A percentile compares a stretch with the other conserved stretches of the same genome.
Conservation (phyloP, 2,113 vertebrate species). For the Mixornis gularis region DNA sequence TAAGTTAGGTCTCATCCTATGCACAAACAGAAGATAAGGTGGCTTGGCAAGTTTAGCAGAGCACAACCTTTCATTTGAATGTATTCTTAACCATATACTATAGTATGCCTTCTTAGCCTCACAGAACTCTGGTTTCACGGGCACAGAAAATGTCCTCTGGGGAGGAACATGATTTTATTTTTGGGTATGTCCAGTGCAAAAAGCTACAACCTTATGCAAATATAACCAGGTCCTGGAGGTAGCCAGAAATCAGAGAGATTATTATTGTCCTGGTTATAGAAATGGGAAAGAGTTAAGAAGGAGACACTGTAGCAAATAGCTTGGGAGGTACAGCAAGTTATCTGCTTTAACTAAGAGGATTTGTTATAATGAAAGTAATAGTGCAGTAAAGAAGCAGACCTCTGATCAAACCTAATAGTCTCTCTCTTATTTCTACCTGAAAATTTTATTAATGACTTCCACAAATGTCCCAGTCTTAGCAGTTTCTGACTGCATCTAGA, state of each 20-base stretch:
- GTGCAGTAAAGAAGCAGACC: background rate
- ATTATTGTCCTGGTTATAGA: background rate
- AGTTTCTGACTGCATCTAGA: background rate
- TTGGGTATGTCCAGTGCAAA: background rate
- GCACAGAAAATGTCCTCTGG: background rate
- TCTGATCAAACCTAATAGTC: background rate
- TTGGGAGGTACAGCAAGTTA: background rate
- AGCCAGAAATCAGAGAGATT: background rate
- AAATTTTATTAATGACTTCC: background rate
- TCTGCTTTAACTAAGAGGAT: background rate
- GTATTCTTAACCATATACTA: background rate
- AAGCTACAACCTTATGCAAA: background rate
- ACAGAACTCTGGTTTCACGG: background rate
- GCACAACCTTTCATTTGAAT: background rate
- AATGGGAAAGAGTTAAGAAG: background rate
- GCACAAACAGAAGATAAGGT: background rate
- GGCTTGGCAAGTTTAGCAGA: background rate
- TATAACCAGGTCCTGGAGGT: background rate
- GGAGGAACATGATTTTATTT: background rate
- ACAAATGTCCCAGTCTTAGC: background rate
- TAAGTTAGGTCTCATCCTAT: background rate
- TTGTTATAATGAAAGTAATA: background rate
- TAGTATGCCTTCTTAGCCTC: background rate
- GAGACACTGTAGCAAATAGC: background rate
- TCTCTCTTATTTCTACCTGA: background rate